Percentiles rank a stretch among this genome's conserved stretches.
Evolutionary conservation across 2,797 vertebrate genomes (phyloP).

Genomic region (Enteromius argenteus): DNA sequence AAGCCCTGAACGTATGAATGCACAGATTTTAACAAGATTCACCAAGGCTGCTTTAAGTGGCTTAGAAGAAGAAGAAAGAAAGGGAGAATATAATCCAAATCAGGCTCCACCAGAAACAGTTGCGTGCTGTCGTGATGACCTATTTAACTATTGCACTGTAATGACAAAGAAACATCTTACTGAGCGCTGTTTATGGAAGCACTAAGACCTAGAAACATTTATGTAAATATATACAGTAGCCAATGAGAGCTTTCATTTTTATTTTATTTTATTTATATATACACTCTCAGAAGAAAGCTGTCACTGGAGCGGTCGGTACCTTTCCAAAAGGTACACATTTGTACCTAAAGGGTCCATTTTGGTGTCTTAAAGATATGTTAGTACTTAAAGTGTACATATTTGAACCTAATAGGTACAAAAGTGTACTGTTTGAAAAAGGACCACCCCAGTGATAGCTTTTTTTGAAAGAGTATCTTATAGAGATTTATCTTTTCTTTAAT

Average conservation of each 20-base stretch:
- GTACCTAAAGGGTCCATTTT: too few relatives aligned
- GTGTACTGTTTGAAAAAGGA: too few relatives aligned
- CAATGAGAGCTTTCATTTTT: background rate
- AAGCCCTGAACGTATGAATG: constrained; percentile 62
- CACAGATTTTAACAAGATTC: constrained; percentile 60
- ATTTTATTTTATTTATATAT: background rate
- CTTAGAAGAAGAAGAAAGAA: constrained; percentile 5
- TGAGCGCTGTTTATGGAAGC: constrained; percentile 22
- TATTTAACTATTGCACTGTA: constrained; percentile 46
- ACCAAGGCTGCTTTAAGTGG: constrained; percentile 41
- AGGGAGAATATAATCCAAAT: constrained; percentile 34
- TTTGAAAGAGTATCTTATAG: background rate
- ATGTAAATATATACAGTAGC: constrained; percentile 3
- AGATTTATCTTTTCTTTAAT: background rate
- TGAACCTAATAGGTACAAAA: too few relatives aligned
- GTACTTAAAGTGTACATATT: too few relatives aligned
- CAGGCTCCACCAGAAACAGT: constrained; percentile 48
- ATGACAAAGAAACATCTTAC: constrained; percentile 31
- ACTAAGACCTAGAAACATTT: background rate
- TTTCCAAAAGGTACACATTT: too few relatives aligned
- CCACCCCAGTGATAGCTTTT: too few relatives aligned
- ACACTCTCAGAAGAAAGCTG: too few relatives aligned
- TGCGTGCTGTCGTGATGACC: constrained; percentile 25
- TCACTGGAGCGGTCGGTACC: too few relatives aligned
- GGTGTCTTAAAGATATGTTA: too few relatives aligned